Conservation (phyloP, 1,140 invertebrate species). For the Drosophila sturtevanti region DNA sequence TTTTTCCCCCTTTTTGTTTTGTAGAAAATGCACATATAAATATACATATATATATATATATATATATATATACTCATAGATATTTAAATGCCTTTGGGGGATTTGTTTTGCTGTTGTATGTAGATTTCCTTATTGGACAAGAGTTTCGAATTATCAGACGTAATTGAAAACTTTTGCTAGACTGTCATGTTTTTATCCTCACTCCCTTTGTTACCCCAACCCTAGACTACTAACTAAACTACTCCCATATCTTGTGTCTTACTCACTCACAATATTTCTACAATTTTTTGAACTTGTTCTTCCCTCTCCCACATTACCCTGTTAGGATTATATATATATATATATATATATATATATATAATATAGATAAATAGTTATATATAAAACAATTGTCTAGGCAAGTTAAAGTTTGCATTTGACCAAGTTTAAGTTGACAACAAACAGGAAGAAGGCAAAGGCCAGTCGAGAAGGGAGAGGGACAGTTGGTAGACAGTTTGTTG, state of each 20-base stretch:
- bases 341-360: neutral
- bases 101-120: conserved; percentile 6
- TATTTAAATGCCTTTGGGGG: conserved; percentile 11
- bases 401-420: conserved; percentile 17
- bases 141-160: conserved; percentile 21
- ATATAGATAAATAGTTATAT: conserved; percentile 6
- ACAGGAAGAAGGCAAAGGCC: conserved; percentile 3
- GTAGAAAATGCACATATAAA: neutral
- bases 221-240: too few relatives aligned
- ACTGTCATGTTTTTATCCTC: conserved; percentile 4
- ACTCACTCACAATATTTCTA: too few relatives aligned
- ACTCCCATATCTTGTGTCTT: neutral
- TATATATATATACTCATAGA: neutral
- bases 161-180: conserved; percentile 22
- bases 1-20: neutral
- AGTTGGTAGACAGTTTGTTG: too few relatives aligned
- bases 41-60: conserved; percentile 2
- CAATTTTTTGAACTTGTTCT: neutral
- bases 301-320: neutral
- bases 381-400: conserved; percentile 5
- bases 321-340: neutral
- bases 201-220: neutral
- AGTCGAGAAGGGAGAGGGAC: neutral
- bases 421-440: conserved; percentile 17
- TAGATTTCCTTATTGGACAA: conserved; percentile 16